Conservation (phyloP, 2,113 vertebrate species). For the Ctenodactylus gundi region DNA sequence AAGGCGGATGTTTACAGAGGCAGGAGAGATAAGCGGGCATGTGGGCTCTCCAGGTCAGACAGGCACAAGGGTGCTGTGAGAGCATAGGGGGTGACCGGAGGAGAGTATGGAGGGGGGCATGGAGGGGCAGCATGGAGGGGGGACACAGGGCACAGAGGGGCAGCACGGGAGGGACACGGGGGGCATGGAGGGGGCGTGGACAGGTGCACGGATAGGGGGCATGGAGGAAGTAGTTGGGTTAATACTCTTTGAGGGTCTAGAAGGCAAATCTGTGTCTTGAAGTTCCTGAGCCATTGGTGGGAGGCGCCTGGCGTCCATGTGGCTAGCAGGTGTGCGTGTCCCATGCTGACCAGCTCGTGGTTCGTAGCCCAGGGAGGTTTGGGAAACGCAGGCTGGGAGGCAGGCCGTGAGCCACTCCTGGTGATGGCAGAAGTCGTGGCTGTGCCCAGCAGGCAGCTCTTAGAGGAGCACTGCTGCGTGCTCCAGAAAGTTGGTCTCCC, state of each 20-base stretch:
- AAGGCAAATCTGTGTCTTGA: neutral
- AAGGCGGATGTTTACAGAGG: slow-evolving; percentile 54
- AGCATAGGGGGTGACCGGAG: no score
- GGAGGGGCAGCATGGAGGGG: no score
- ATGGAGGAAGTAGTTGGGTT: neutral
- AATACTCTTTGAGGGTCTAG: neutral
- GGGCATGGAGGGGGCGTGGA: no score
- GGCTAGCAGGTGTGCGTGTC: no score
- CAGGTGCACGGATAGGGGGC: neutral
- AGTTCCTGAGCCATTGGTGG: neutral
- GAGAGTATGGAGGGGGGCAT: no score
- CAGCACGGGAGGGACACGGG: no score
- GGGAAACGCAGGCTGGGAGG: neutral
- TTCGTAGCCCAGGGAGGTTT: neutral
- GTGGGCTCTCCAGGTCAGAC: neutral
- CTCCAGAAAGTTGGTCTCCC: neutral
- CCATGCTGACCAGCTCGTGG: no score
- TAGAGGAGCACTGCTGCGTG: neutral
- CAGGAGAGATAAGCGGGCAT: neutral
- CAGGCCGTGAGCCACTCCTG: neutral
- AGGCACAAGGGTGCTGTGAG: no score
- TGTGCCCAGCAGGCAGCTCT: neutral
- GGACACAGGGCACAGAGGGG: no score
- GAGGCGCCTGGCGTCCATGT: neutral
- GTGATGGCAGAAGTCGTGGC: neutral